Percentiles rank a stretch among this genome's conserved stretches.
These are phyloP conservation scores for Macaca fascicularis DNA, from an alignment of 2,113 vertebrate genomes.

Conservation along the genomic window DNA sequence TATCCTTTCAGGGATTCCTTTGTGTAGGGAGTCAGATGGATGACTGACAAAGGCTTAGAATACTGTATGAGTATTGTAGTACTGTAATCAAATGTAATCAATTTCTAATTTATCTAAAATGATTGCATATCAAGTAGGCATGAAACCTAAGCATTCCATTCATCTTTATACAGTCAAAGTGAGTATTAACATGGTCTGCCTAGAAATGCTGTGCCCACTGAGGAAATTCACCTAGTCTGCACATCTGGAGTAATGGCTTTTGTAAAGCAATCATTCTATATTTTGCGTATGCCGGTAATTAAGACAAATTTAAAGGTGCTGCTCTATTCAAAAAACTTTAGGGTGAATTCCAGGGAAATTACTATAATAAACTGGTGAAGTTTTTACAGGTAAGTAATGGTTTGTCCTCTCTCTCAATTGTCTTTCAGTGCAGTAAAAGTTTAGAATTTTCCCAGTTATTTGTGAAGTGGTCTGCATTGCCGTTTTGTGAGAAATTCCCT, in stretches of 20 bases:
- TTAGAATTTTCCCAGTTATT: conserved; percentile 17
- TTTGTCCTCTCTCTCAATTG: not conserved
- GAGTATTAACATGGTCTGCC: not conserved
- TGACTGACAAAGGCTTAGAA: conserved; percentile 52
- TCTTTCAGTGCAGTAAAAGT: conserved; percentile 20
- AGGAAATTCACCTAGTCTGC: not conserved
- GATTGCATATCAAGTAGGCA: conserved; percentile 57
- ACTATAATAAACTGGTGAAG: not conserved
- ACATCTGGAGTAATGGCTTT: not conserved
- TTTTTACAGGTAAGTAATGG: not conserved
- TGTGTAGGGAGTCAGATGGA: conserved; percentile 37
- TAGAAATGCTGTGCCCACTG: conserved; percentile 22
- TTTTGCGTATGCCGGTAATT: conserved; percentile 21
- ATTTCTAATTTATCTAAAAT: conserved; percentile 57
- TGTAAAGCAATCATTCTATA: not conserved
- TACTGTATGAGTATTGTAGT: not conserved
- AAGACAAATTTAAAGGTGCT: conserved; percentile 20
- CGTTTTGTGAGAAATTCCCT: conserved; percentile 15
- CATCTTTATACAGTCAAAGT: conserved; percentile 22
- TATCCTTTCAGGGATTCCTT: not conserved
- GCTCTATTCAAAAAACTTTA: not conserved
- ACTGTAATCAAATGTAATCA: conserved; percentile 73
- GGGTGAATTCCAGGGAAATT: not conserved
- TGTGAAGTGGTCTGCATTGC: not conserved
- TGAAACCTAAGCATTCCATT: conserved; percentile 42